Evolutionary conservation across 1,140 invertebrate species (phyloP), one percentile per base, ranked within the genome.

Genomic region (Arion vulgaris): DNA sequence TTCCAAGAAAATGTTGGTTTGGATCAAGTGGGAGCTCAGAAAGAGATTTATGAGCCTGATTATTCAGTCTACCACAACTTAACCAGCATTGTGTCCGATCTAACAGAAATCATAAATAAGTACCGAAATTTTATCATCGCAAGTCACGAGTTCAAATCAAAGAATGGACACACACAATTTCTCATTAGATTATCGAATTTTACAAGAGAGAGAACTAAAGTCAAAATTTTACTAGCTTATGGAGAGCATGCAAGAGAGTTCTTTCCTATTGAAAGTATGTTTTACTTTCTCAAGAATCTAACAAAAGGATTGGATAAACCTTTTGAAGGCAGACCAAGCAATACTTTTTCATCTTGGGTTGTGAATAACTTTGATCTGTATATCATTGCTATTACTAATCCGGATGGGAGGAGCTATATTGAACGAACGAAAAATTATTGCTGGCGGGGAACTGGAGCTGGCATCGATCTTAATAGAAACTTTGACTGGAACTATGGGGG

Each of bases 181-280:
- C 62, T 91, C n/a, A 53, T 90, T 15, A 86, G 85, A 38, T 75
- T 91, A 28, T 88, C 87, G 68, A 89, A 91, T 74, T 90, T 90
- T 84, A 86, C 71, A 17, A n/a, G 38, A 41, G 62, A 81, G 39
- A 49, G 74, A 34, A 66, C 72, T 17, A 88, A 87, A 85, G 39
- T 89, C 4, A 87, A 86, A 83, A 76, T 91, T 32, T 83, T 91
- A 41, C 77, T 91, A 23, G 89, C 90, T n/a, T 91, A 87, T 83
- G 91, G 91, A 26, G 91, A 91, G 83, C 91, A 91, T 89, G 90
- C 91, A 5, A 86, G 91, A 68, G 91, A 91, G 82, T 91, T 91
- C 83, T 85, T 91, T 32, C 91, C 91, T 45, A 83, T 90, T 15
- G 91, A 91, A 79, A 88, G 87, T 68, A 80, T 90, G 80, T 87